Conservation (phyloP, 2,797 vertebrate species). For the Cichlasoma orientale region DNA sequence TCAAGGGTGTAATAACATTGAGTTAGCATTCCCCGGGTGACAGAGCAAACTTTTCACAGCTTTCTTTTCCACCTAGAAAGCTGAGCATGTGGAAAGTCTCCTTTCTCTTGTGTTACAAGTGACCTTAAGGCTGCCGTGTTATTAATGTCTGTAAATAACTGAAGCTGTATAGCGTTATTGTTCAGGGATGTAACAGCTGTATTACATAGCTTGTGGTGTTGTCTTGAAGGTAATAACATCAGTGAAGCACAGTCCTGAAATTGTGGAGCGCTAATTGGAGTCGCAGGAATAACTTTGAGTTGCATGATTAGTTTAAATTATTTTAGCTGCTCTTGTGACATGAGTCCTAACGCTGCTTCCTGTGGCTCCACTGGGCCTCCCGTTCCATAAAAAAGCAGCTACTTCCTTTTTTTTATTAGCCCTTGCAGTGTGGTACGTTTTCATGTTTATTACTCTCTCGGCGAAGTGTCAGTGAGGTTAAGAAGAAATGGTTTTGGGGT, state of each 20-base stretch:
- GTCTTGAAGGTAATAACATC: not conserved
- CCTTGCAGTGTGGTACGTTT: not conserved
- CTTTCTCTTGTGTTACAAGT: not conserved
- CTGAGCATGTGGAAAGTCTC: not conserved
- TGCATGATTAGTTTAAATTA: not conserved
- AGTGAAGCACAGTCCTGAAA: not conserved
- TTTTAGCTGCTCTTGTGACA: not conserved
- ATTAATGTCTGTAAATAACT: constrained; percentile 49
- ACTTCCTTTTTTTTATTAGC: not conserved
- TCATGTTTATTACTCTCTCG: constrained; percentile 10
- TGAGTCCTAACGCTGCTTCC: not conserved
- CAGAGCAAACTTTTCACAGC: constrained; percentile 11
- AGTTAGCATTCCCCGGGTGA: constrained; percentile 28
- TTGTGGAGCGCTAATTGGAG: not conserved
- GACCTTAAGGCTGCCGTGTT: constrained; percentile 41
- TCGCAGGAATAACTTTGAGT: not conserved
- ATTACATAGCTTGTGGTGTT: constrained; percentile 18
- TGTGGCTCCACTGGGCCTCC: not conserved
- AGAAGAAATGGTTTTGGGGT: not conserved
- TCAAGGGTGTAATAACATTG: constrained; percentile 48
- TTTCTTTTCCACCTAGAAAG: not conserved
- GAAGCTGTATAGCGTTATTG: constrained; percentile 26
- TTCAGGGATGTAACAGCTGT: constrained; percentile 31
- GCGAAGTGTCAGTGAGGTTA: not conserved
- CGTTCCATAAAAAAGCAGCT: not conserved